These are phyloP conservation scores for Arnoldichthys spilopterus DNA, from an alignment of 2,797 vertebrate genomes.

Conservation along the genomic window DNA sequence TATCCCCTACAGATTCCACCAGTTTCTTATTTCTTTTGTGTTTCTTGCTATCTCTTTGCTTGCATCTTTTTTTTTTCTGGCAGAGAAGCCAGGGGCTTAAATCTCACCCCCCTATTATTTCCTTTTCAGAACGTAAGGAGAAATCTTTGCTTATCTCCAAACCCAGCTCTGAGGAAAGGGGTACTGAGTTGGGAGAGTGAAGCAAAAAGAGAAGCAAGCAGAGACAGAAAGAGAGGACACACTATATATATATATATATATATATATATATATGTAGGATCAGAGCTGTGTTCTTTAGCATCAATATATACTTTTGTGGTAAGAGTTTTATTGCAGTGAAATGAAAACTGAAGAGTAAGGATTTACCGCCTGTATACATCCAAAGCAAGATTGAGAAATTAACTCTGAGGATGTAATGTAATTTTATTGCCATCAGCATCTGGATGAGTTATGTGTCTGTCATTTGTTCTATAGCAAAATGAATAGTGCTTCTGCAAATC, in stretches of 20 bases:
- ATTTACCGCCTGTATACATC: neutral
- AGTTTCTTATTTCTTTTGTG: conserved; percentile 4
- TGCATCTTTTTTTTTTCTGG: conserved; percentile 31
- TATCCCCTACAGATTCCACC: conserved; percentile 23
- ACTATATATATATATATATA: conserved; percentile 6
- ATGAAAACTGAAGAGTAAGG: neutral
- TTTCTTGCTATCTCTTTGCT: conserved; percentile 32
- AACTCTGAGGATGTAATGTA: neutral
- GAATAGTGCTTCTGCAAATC: neutral
- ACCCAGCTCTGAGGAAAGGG: conserved; percentile 3
- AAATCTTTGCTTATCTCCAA: conserved; percentile 21
- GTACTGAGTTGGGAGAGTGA: neutral
- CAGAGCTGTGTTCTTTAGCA: neutral
- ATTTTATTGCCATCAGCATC: neutral
- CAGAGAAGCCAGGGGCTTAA: conserved; percentile 21
- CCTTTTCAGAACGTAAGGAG: conserved; percentile 26
- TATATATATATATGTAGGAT: conserved; percentile 1
- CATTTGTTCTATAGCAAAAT: neutral
- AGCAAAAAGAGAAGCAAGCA: neutral
- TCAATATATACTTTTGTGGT: too few species aligned
- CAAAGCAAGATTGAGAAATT: conserved; percentile 3
- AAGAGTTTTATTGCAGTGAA: neutral
- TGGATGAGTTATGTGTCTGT: neutral
- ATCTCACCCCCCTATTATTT: conserved; percentile 35
- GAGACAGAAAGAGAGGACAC: neutral